phyloP scores from a whole-genome alignment of 2,888 invertebrate species.

The Sussaba pulchella region DNA sequence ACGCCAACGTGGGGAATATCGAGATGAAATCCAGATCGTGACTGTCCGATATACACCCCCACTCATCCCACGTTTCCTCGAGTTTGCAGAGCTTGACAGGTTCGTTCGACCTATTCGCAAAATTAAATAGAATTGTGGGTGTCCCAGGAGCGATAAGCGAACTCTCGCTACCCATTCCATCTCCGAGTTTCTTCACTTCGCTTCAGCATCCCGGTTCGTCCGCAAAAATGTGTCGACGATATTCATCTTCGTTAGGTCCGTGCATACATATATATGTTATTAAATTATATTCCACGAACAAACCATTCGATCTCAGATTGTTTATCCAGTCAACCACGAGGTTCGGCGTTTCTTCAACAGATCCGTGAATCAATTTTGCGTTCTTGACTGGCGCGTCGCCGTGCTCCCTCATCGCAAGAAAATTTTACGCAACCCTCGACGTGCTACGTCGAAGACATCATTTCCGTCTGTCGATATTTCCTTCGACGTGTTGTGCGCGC shows the following conservation, averaged over 20 bases:
- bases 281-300: not conserved
- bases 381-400: not conserved
- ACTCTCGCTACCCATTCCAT: constrained; percentile 46
- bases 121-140: constrained; percentile 57
- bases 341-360: constrained; percentile 11
- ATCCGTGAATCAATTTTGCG: constrained; percentile 10
- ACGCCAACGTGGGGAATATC: constrained; percentile 56
- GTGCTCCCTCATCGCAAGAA: not conserved
- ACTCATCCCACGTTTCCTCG: not conserved
- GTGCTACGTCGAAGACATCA: constrained; percentile 47
- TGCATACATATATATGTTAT: constrained; percentile 7
- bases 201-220: constrained; percentile 12
- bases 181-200: constrained; percentile 49
- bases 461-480: constrained; percentile 68
- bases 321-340: constrained; percentile 14
- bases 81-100: constrained; percentile 23
- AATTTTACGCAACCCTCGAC: not conserved
- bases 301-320: not conserved
- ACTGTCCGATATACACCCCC: constrained; percentile 38
- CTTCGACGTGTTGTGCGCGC: constrained; percentile 17
- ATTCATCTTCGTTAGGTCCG: constrained; percentile 30
- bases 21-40: constrained; percentile 62
- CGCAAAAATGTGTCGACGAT: constrained; percentile 27
- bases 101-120: constrained; percentile 48
- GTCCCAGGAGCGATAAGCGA: constrained; percentile 47